Evolutionary conservation across 2,113 vertebrate species (phyloP), one percentile per base, ranked within the genome.

Genomic region (Xenopus laevis): DNA sequence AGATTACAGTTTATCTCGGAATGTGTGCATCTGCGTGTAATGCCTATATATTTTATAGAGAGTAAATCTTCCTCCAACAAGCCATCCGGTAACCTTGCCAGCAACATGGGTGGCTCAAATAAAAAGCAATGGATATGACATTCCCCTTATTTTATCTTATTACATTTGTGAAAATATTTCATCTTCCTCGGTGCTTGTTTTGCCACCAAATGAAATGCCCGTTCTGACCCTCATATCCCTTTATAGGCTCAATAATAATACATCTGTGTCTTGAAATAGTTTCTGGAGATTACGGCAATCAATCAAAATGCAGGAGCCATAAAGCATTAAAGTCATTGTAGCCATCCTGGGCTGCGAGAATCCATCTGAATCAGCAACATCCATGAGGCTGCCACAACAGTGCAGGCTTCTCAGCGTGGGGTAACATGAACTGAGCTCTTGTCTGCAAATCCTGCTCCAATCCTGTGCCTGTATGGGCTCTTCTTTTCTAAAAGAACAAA

Each of bases 251-350:
- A 89, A 85, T 76, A 76, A 50, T 50, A 50, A 50, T 50, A 50
- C 47, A 93, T 90, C 84, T 85, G 81, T 84, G 81, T 88, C 87
- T 83, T 87, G 84, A 91, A 92, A 91, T 91, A 91, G 87, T 87
- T 90, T 50, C 71, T 84, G 65, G 80, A 92, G 88, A 93, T 92
- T 93, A 92, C 59, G 79, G 78, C 81, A 86, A 91, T 93, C 91
- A 91, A 89, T 94, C 91, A 90, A 88, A 87, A 85, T 89, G 90
- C 87, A 86, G 85, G 77, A 86, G 87, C 84, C 85, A 83, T 83
- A 86, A 85, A 89, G 86, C 83, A 89, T 90, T 91, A 89, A 88
- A 89, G 87, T 86, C 87, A 92, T 85, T 72, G 82, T 83, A 85
- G 83, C 87, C 86, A 88, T 86, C 84, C 83, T 88, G 80, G 81